Percentiles rank a stretch among this genome's conserved stretches.
These are phyloP conservation scores for Argentina silus DNA, from an alignment of 2,797 vertebrate species.

Conservation along the genomic window DNA sequence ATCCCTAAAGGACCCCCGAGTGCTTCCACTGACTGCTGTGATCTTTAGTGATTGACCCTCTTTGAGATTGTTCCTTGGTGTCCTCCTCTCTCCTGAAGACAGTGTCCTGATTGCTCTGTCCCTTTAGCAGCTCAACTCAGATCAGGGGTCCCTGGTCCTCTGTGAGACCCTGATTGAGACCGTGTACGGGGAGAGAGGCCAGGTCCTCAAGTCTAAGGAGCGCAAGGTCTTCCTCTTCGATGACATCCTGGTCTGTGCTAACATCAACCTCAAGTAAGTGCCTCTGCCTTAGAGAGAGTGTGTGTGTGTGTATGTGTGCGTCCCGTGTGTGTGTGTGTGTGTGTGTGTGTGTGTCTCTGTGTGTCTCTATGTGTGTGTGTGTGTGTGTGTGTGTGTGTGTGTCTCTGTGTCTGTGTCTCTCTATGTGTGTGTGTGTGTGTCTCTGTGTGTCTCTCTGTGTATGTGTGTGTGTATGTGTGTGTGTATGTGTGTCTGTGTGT, in stretches of 20 bases:
- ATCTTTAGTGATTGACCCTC: constrained; percentile 52
- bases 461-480: no score
- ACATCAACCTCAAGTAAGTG: constrained; percentile 95
- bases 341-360: no score
- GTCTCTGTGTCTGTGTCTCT: no score
- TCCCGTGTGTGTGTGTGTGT: not conserved
- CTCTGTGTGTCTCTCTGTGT: no score
- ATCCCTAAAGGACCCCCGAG: constrained; percentile 58
- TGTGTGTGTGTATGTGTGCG: not conserved
- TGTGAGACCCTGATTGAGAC: constrained; percentile 95
- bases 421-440: no score
- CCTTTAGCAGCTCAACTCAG: constrained; percentile 86
- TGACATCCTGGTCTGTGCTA: constrained; percentile 91
- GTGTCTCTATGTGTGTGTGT: no score
- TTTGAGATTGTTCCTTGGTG: constrained; percentile 46
- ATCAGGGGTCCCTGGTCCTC: constrained; percentile 90
- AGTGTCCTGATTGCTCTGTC: constrained; percentile 65
- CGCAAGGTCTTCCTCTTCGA: constrained; percentile 93
- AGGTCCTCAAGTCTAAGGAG: constrained; percentile 97
- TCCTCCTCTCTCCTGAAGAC: constrained; percentile 42
- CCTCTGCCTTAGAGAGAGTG: not conserved
- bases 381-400: no score
- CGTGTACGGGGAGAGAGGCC: constrained; percentile 90
- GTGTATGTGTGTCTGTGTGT: no score
- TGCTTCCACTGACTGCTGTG: constrained; percentile 41